Percentiles rank a stretch among this genome's conserved stretches.
These are phyloP conservation scores for Leucozona laternaria DNA, from an alignment of 2,888 invertebrate species.

Conservation along the genomic window DNA sequence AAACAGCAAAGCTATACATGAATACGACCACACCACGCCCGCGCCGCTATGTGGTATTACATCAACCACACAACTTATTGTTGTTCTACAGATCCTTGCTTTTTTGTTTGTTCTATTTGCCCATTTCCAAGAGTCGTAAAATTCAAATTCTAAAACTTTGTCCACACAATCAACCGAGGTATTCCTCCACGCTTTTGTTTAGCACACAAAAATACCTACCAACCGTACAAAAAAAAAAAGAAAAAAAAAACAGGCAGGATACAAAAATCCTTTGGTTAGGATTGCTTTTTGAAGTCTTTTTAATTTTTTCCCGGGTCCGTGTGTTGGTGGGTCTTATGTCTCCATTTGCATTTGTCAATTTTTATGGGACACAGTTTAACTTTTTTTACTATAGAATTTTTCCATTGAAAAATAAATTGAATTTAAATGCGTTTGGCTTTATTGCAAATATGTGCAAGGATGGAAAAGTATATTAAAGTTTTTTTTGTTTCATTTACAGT, in stretches of 20 bases:
- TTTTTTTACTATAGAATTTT: not conserved
- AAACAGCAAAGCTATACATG: constrained; percentile 3
- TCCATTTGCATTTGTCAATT: constrained; percentile 18
- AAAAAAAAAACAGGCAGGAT: constrained; percentile 8
- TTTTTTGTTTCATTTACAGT: constrained; percentile 5
- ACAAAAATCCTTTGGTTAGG: constrained; percentile 14
- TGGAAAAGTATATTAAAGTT: constrained; percentile 6
- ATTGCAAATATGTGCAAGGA: constrained; percentile 52
- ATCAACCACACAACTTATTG: constrained; percentile 15
- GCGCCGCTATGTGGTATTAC: not conserved
- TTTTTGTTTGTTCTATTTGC: not conserved
- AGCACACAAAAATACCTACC: not conserved
- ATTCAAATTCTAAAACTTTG: constrained; percentile 69
- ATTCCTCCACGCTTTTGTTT: not conserved
- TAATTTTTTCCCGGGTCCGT: constrained; percentile 21
- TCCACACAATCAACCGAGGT: constrained; percentile 30
- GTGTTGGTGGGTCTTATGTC: constrained; percentile 24
- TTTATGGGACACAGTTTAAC: constrained; percentile 3
- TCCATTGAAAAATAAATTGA: constrained; percentile 66
- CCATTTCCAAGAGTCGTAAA: constrained; percentile 37
- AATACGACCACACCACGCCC: not conserved
- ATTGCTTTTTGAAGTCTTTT: constrained; percentile 49
- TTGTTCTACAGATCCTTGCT: not conserved
- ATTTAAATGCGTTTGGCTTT: constrained; percentile 59
- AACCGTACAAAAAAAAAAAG: not conserved